These are phyloP conservation scores for Lordiphosa mommai DNA, from an alignment of 1,140 invertebrate species.

Conservation along the genomic window DNA sequence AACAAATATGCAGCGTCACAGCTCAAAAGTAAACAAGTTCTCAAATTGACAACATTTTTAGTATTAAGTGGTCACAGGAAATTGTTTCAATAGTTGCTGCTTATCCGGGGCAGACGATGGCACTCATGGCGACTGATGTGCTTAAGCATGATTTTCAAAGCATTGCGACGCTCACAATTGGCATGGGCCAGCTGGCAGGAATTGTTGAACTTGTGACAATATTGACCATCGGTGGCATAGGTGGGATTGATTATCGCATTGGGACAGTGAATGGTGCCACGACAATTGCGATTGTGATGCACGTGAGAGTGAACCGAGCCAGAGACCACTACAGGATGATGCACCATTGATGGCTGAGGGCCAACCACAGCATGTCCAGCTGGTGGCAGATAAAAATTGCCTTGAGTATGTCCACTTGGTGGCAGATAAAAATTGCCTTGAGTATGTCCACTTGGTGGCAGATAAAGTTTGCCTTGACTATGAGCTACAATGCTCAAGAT, in stretches of 20 bases:
- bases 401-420: slow-evolving; percentile 1
- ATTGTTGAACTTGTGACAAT: slow-evolving; percentile 24
- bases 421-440: slow-evolving; percentile 7
- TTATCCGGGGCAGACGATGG: slow-evolving; percentile 15
- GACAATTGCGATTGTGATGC: slow-evolving; percentile 31
- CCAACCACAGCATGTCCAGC: background rate
- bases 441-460: background rate
- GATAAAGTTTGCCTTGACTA: slow-evolving; percentile 2
- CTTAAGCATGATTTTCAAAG: slow-evolving; percentile 10
- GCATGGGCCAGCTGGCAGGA: slow-evolving; percentile 23
- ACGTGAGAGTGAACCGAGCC: slow-evolving; percentile 5
- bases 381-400: background rate
- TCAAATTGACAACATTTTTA: background rate
- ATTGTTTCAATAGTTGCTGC: slow-evolving; percentile 1
- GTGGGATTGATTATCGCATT: background rate
- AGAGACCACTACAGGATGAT: background rate
- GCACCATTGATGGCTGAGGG: too few relatives aligned
- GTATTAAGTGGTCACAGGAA: background rate
- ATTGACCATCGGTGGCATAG: slow-evolving; percentile 32
- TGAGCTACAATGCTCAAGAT: background rate
- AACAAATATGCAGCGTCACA: too few relatives aligned
- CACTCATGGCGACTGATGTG: slow-evolving; percentile 29
- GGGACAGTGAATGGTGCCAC: slow-evolving; percentile 32
- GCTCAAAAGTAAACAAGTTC: background rate
- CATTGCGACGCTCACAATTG: slow-evolving; percentile 35